A percentile compares a stretch with the other conserved stretches of the same genome.
Conservation (phyloP, 1,140 invertebrate species). For the Pteromalus puparum region DNA sequence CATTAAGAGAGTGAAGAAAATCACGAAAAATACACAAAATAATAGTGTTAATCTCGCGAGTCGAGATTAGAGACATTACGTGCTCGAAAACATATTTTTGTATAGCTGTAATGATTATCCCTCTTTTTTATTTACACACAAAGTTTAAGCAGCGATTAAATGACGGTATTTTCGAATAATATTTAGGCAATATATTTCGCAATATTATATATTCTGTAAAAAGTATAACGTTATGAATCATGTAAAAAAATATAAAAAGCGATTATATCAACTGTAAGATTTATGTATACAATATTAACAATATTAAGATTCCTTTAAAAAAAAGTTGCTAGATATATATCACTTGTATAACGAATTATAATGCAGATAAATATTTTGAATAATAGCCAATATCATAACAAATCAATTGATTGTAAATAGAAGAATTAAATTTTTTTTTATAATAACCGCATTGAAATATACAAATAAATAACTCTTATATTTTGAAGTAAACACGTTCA, state of each 20-base stretch:
- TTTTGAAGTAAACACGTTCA: slow-evolving; percentile 27
- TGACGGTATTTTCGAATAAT: slow-evolving; percentile 36
- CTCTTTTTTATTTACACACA: slow-evolving; percentile 22
- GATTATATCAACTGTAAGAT: slow-evolving; percentile 27
- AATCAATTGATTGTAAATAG: slow-evolving; percentile 25
- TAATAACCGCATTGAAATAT: not conserved
- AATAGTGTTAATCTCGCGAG: slow-evolving; percentile 31
- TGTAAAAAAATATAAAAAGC: slow-evolving; percentile 43
- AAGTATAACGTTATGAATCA: slow-evolving; percentile 24
- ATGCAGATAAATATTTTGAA: slow-evolving; percentile 8
- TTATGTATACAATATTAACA: slow-evolving; percentile 29
- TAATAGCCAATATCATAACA: not conserved
- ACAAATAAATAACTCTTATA: not conserved
- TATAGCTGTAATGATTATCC: slow-evolving; percentile 11
- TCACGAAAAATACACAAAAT: not conserved
- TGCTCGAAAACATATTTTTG: slow-evolving; percentile 44
- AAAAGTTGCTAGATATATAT: slow-evolving; percentile 5
- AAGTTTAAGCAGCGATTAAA: slow-evolving; percentile 3
- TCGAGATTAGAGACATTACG: slow-evolving; percentile 19
- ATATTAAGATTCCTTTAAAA: slow-evolving; percentile 10
- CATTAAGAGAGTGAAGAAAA: slow-evolving; percentile 11
- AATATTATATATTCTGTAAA: slow-evolving; percentile 41
- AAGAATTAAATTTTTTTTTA: not conserved
- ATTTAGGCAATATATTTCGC: not conserved
- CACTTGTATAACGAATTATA: slow-evolving; percentile 9